Evolutionary conservation across 2,888 invertebrate species (phyloP).

Genomic region (Meghimatium bilineatum): DNA sequence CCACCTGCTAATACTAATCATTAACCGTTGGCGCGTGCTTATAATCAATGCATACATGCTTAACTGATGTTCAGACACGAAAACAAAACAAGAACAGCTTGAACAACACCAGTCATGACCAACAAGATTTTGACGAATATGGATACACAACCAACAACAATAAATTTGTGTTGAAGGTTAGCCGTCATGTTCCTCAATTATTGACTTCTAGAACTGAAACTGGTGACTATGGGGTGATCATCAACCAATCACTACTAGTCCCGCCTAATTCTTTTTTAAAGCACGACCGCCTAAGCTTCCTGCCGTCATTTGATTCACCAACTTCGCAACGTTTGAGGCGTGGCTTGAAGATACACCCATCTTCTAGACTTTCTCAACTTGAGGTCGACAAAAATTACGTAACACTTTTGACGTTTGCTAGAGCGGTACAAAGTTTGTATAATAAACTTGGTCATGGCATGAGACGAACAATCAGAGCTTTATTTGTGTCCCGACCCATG

Average conservation of each 20-base stretch:
- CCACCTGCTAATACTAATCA: too few species aligned
- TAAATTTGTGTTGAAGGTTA: background rate
- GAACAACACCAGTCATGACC: too few species aligned
- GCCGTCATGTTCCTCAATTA: background rate
- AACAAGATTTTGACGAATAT: too few species aligned
- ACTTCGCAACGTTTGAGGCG: background rate
- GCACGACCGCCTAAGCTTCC: constrained; percentile 8
- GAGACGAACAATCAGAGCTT: background rate
- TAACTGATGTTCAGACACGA: too few species aligned
- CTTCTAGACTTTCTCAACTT: constrained; percentile 27
- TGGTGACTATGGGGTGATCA: background rate
- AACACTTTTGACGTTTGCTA: constrained; percentile 27
- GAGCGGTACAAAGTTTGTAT: background rate
- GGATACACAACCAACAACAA: background rate
- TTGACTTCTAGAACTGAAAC: background rate
- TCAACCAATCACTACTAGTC: constrained; percentile 12
- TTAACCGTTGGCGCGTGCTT: too few species aligned
- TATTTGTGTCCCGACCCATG: constrained; percentile 13
- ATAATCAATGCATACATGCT: too few species aligned
- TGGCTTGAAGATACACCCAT: constrained; percentile 15
- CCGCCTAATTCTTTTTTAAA: background rate
- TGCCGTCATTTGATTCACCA: constrained; percentile 23
- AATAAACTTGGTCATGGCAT: background rate
- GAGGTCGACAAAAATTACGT: constrained; percentile 23
- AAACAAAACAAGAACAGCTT: too few species aligned